Percentiles rank a stretch among this genome's conserved stretches.
phyloP scores from a whole-genome alignment of 2,113 vertebrate species.

The Lepus americanus region DNA sequence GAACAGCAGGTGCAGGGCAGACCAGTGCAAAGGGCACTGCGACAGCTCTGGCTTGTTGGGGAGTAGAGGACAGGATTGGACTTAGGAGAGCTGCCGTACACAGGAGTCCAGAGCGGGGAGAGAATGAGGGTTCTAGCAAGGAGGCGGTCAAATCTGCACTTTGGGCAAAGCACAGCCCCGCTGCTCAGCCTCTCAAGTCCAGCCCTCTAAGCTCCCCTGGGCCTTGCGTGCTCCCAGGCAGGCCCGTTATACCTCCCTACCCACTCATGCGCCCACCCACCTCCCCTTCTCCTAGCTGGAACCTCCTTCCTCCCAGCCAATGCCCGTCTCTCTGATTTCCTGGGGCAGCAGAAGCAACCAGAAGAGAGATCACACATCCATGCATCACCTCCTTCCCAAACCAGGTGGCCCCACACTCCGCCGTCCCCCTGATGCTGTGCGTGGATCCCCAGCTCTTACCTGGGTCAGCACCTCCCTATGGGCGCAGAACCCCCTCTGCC shows the following conservation, averaged over 20 bases:
- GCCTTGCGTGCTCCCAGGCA: not conserved
- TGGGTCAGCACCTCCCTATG: not conserved
- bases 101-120: not conserved
- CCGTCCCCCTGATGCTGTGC: not conserved
- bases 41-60: not conserved
- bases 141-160: not conserved
- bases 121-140: not conserved
- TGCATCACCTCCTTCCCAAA: not conserved
- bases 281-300: no score
- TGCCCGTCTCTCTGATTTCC: not conserved
- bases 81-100: not conserved
- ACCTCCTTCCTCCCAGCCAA: not conserved
- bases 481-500: not conserved
- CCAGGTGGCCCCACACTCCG: not conserved
- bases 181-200: not conserved
- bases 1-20: not conserved
- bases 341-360: not conserved
- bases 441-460: not conserved
- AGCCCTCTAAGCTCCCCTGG: not conserved
- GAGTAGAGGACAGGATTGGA: not conserved
- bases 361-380: not conserved
- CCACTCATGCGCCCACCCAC: not conserved
- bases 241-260: not conserved
- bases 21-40: accelerated
- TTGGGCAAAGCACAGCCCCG: not conserved